Evolutionary conservation across 2,888 invertebrate species (phyloP).

Genomic region (Steinernema carpocapsae): DNA sequence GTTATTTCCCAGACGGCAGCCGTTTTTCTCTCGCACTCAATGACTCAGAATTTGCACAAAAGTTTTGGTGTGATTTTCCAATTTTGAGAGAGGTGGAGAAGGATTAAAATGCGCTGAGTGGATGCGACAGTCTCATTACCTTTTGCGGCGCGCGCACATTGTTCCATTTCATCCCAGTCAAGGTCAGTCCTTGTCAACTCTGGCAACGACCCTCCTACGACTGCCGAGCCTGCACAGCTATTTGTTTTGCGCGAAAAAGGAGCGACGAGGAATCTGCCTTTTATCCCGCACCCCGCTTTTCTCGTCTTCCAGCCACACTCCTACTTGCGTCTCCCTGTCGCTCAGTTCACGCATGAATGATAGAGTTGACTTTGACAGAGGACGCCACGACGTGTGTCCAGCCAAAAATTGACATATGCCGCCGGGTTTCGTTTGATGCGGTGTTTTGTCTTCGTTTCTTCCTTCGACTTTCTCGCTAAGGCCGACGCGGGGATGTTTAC

Average conservation of each 20-base stretch:
- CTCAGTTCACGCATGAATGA: slow-evolving; percentile 33
- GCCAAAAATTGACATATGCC: slow-evolving; percentile 12
- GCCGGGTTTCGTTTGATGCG: background rate
- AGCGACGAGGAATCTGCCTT: background rate
- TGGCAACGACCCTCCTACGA: too few relatives aligned
- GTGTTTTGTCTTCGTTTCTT: background rate
- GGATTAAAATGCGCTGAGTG: slow-evolving; percentile 24
- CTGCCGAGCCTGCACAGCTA: slow-evolving; percentile 13
- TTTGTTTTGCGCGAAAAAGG: slow-evolving; percentile 32
- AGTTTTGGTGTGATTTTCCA: too few relatives aligned
- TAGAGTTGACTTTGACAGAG: slow-evolving; percentile 26
- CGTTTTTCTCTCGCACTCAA: background rate
- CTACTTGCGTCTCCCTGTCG: background rate
- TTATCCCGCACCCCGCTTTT: background rate
- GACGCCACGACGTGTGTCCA: slow-evolving; percentile 6
- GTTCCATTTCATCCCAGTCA: slow-evolving; percentile 21
- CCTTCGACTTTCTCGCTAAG: background rate
- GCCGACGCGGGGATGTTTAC: background rate
- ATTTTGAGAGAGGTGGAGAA: slow-evolving; percentile 6
- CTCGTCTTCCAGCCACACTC: slow-evolving; percentile 2
- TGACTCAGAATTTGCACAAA: slow-evolving; percentile 7
- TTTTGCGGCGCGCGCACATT: slow-evolving; percentile 26
- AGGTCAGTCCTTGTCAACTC: too few relatives aligned
- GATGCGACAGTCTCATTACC: slow-evolving; percentile 32
- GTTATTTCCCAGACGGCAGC: background rate